Percentiles rank a stretch among this genome's conserved stretches.
Conservation (phyloP, 2,113 vertebrate species). For the Amia ocellicauda region DNA sequence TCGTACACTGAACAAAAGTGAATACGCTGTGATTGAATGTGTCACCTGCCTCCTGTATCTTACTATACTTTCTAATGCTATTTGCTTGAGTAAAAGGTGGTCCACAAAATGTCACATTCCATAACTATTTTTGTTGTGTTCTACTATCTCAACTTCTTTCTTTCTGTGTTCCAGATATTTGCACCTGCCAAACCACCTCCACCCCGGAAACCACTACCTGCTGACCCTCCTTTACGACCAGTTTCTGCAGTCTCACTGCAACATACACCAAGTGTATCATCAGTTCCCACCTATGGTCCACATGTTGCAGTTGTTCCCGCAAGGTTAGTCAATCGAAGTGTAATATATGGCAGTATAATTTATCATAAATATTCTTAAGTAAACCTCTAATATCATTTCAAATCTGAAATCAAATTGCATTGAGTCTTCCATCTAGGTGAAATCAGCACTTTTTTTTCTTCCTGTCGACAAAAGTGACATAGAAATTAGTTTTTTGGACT, state of each 20-base stretch:
- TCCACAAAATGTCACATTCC: too few relatives aligned
- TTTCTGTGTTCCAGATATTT: slow-evolving; percentile 41
- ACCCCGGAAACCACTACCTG: slow-evolving; percentile 51
- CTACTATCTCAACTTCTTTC: not conserved
- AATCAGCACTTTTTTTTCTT: too few relatives aligned
- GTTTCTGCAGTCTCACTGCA: slow-evolving; percentile 13
- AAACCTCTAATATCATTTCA: not conserved
- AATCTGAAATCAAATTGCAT: not conserved
- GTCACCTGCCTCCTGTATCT: too few relatives aligned
- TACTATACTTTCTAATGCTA: too few relatives aligned
- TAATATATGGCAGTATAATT: not conserved
- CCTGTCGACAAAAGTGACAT: too few relatives aligned
- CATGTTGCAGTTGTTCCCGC: slow-evolving; percentile 27
- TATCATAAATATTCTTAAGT: not conserved
- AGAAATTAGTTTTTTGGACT: too few relatives aligned
- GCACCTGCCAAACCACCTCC: slow-evolving; percentile 49
- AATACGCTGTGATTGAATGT: too few relatives aligned
- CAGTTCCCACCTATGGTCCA: slow-evolving; percentile 19
- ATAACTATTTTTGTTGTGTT: not conserved
- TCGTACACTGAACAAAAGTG: too few relatives aligned
- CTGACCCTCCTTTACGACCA: slow-evolving; percentile 21
- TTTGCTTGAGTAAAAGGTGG: too few relatives aligned
- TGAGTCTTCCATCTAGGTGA: too few relatives aligned
- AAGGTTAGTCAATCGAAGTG: slow-evolving; percentile 21
- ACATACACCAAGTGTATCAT: slow-evolving; percentile 12